These are phyloP conservation scores for Acromyrmex charruanus DNA, from an alignment of 1,140 invertebrate genomes.

Conservation along the genomic window DNA sequence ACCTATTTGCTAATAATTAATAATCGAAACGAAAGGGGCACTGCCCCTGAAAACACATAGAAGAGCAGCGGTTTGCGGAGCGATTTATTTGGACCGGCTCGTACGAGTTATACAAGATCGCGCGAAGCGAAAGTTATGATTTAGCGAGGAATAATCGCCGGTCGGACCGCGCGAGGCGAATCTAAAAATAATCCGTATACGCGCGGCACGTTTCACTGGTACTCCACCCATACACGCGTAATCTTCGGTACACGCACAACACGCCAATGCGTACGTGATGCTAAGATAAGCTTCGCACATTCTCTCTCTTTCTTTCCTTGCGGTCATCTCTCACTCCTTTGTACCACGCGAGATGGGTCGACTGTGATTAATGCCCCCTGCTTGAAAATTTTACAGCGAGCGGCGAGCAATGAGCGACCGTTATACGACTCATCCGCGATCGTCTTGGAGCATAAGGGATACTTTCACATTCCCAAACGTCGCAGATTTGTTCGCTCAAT, in stretches of 20 bases:
- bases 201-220: constrained; percentile 66
- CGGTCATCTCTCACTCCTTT: constrained; percentile 17
- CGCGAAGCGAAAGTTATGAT: constrained; percentile 76
- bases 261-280: constrained; percentile 59
- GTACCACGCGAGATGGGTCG: constrained; percentile 34
- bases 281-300: constrained; percentile 69
- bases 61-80: constrained; percentile 31
- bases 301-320: constrained; percentile 12
- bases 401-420: constrained; percentile 12
- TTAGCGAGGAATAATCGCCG: constrained; percentile 76
- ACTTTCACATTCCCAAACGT: constrained; percentile 61
- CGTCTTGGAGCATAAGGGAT: constrained; percentile 19
- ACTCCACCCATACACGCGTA: constrained; percentile 44
- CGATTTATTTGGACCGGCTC: constrained; percentile 65
- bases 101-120: constrained; percentile 35
- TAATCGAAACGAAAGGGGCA: not conserved
- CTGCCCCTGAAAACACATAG: not conserved
- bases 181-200: constrained; percentile 73
- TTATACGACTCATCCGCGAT: constrained; percentile 39
- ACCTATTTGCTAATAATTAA: constrained; percentile 32
- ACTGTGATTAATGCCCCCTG: constrained; percentile 51
- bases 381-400: constrained; percentile 57
- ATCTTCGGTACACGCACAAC: constrained; percentile 32
- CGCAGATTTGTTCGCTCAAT: constrained; percentile 37
- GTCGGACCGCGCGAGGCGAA: constrained; percentile 46